phyloP scores from a whole-genome alignment of 2,797 vertebrate genomes.

The Anabacerthia variegaticeps region DNA sequence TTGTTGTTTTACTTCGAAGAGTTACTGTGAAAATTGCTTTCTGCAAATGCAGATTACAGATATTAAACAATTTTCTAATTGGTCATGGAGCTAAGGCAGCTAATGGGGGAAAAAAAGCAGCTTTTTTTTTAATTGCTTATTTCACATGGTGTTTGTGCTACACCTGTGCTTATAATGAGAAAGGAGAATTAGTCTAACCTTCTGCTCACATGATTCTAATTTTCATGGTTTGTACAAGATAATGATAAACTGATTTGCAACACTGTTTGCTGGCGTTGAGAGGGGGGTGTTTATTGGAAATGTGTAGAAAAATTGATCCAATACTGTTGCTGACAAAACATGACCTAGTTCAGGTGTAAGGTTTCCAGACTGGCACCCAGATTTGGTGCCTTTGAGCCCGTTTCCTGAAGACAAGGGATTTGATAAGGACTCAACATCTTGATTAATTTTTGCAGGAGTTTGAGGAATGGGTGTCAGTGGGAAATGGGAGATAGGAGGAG shows the following conservation, averaged over 20 bases:
- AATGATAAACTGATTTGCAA: slow-evolving; percentile 79
- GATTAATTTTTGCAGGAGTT: slow-evolving; percentile 9
- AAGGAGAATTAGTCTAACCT: slow-evolving; percentile 88
- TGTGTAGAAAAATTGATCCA: slow-evolving; percentile 42
- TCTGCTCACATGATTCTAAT: slow-evolving; percentile 88
- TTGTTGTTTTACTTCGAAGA: slow-evolving; percentile 63
- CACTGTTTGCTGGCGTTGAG: slow-evolving; percentile 58
- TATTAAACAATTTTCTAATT: slow-evolving; percentile 96
- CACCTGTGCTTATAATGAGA: slow-evolving; percentile 95
- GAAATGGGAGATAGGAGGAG: neutral
- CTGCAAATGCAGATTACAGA: slow-evolving; percentile 88
- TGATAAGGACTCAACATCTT: slow-evolving; percentile 7
- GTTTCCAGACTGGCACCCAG: neutral
- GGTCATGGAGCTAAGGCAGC: slow-evolving; percentile 87
- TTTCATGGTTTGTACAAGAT: slow-evolving; percentile 82
- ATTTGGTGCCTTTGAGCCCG: neutral
- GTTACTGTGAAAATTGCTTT: slow-evolving; percentile 86
- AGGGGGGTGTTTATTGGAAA: slow-evolving; percentile 5
- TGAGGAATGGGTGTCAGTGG: neutral
- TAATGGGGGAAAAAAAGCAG: slow-evolving; percentile 87
- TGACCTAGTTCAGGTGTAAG: neutral
- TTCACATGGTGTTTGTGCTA: slow-evolving; percentile 87
- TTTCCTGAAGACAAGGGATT: neutral
- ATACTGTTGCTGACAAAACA: slow-evolving; percentile 5
- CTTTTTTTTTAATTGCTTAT: slow-evolving; percentile 94